Conservation (phyloP, 2,113 vertebrate species). For the Xiphias gladius region DNA sequence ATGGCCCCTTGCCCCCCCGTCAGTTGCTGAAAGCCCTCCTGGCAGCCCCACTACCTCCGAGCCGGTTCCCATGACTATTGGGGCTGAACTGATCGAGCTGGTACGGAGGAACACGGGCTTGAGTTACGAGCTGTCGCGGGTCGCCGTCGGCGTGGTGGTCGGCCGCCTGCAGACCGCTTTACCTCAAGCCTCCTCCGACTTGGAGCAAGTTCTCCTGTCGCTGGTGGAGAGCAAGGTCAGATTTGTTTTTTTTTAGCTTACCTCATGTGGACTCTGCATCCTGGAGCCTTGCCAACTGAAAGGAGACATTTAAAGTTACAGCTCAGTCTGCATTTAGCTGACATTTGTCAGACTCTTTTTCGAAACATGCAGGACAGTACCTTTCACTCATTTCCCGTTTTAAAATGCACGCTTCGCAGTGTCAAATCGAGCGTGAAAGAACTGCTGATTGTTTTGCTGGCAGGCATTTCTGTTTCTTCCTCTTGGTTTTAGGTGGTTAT, state of each 20-base stretch:
- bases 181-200: slow-evolving; percentile 85
- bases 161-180: slow-evolving; percentile 93
- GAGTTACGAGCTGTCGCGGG: slow-evolving; percentile 95
- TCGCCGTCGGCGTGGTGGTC: slow-evolving; percentile 94
- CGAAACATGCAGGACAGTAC: not conserved
- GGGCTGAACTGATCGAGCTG: slow-evolving; percentile 95
- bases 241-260: slow-evolving; percentile 36
- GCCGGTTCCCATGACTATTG: slow-evolving; percentile 88
- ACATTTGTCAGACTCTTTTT: not conserved
- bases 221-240: slow-evolving; percentile 96
- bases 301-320: slow-evolving; percentile 48
- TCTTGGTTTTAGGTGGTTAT: not conserved
- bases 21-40: slow-evolving; percentile 72
- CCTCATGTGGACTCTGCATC: slow-evolving; percentile 23
- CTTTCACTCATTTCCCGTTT: slow-evolving; percentile 39
- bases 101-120: slow-evolving; percentile 95
- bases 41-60: slow-evolving; percentile 62
- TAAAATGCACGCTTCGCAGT: not conserved
- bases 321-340: slow-evolving; percentile 48
- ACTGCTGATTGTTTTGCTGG: slow-evolving; percentile 19
- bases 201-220: slow-evolving; percentile 95
- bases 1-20: slow-evolving; percentile 71
- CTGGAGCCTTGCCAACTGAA: slow-evolving; percentile 14
- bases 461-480: not conserved
- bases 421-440: slow-evolving; percentile 17